These are phyloP conservation scores for Orthonevra nobilis DNA, from an alignment of 2,888 invertebrate genomes.

Conservation along the genomic window DNA sequence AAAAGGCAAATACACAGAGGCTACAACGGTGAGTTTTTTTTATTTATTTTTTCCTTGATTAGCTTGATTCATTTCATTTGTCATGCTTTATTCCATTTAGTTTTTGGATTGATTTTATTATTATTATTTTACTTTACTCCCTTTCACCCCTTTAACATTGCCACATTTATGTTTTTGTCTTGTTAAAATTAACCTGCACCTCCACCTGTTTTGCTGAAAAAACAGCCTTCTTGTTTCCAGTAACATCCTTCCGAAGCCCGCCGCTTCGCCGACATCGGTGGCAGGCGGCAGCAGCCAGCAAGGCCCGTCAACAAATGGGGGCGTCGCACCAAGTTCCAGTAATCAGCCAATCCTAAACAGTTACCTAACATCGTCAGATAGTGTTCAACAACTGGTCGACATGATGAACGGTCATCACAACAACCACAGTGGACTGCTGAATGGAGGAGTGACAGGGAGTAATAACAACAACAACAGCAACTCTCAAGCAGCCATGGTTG, in stretches of 20 bases:
- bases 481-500: slow-evolving; percentile 77
- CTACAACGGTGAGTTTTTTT: slow-evolving; percentile 75
- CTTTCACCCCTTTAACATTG: slow-evolving; percentile 71
- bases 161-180: slow-evolving; percentile 72
- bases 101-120: not conserved
- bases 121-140: slow-evolving; percentile 31
- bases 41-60: slow-evolving; percentile 5
- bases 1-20: slow-evolving; percentile 75
- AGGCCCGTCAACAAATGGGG: slow-evolving; percentile 63
- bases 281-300: slow-evolving; percentile 39
- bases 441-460: slow-evolving; percentile 76
- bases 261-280: slow-evolving; percentile 18
- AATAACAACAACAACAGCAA: no score
- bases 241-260: slow-evolving; percentile 80
- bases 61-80: slow-evolving; percentile 26
- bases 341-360: slow-evolving; percentile 71
- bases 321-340: slow-evolving; percentile 44
- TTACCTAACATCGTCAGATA: slow-evolving; percentile 71
- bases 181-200: slow-evolving; percentile 72
- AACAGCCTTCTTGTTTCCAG: slow-evolving; percentile 76
- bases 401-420: slow-evolving; percentile 72
- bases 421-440: slow-evolving; percentile 49
- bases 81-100: not conserved
- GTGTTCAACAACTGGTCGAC: slow-evolving; percentile 71
- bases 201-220: slow-evolving; percentile 71